Conservation (phyloP, 1,140 invertebrate genomes). For the Diuraphis noxia region DNA sequence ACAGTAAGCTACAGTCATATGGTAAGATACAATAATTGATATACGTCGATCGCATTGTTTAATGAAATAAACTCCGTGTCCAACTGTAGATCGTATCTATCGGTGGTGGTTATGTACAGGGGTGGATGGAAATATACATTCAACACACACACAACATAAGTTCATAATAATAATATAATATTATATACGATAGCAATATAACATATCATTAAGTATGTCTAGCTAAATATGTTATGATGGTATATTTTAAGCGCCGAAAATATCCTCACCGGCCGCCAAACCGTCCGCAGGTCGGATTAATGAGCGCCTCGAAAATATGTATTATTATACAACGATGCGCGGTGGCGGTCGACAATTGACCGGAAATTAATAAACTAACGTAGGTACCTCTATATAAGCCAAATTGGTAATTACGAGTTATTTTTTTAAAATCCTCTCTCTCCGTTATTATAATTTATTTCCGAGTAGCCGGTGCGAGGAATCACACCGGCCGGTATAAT, state of each 20-base stretch:
- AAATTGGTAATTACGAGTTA: constrained; percentile 9
- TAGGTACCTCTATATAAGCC: not conserved
- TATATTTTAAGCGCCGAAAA: not conserved
- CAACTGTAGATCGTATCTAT: not conserved
- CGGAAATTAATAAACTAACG: constrained; percentile 45
- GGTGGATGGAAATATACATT: not conserved
- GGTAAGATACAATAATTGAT: not conserved
- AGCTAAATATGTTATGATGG: not conserved
- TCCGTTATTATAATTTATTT: not conserved
- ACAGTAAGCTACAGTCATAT: not conserved
- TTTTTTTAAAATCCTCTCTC: not conserved
- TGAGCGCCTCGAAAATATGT: not conserved
- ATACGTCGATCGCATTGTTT: not conserved
- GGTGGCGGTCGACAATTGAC: constrained; percentile 41
- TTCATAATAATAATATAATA: not conserved
- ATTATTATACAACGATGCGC: constrained; percentile 24
- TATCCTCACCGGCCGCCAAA: not conserved
- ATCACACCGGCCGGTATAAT: not conserved
- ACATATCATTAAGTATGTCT: not conserved
- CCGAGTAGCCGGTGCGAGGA: not conserved
- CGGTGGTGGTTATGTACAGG: not conserved
- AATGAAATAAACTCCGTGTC: not conserved
- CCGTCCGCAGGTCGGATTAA: not conserved
- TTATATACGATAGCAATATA: not conserved
- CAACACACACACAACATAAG: not conserved